Percentiles rank a stretch among this genome's conserved stretches.
These are phyloP conservation scores for Harpalus rubripes DNA, from an alignment of 2,888 invertebrate genomes.

Conservation along the genomic window DNA sequence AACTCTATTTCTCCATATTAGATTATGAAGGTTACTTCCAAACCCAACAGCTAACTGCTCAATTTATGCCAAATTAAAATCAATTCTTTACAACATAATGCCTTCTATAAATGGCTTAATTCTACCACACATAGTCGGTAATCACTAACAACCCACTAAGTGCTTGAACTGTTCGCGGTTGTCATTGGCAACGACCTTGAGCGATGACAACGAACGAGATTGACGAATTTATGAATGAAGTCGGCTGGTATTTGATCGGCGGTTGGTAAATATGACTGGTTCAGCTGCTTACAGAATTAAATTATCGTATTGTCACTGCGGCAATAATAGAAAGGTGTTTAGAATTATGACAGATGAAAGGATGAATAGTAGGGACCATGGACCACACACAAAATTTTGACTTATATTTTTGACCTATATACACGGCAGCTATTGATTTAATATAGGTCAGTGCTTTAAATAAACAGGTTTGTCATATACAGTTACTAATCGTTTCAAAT, in stretches of 20 bases:
- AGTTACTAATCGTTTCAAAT: not conserved
- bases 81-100: constrained; percentile 6
- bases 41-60: constrained; percentile 13
- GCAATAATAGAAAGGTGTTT: constrained; percentile 31
- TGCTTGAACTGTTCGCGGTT: constrained; percentile 30
- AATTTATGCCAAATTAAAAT: constrained; percentile 44
- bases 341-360: constrained; percentile 23
- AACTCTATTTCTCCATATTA: constrained; percentile 27
- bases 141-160: constrained; percentile 6
- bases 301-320: constrained; percentile 29
- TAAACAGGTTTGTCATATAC: constrained; percentile 2
- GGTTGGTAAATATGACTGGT: constrained; percentile 32
- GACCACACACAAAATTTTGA: not conserved
- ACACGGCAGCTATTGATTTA: not conserved
- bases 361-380: constrained; percentile 17
- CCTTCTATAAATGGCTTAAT: constrained; percentile 37
- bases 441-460: not conserved
- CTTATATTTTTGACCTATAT: not conserved
- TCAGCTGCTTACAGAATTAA: constrained; percentile 26
- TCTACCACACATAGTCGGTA: not conserved
- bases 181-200: constrained; percentile 59
- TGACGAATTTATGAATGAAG: constrained; percentile 65
- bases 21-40: constrained; percentile 14
- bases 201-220: constrained; percentile 40
- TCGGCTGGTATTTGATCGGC: constrained; percentile 21